Evolutionary conservation across 2,113 vertebrate genomes (phyloP), one percentile per base, ranked within the genome.

Genomic region (Triplophysa tibetana): DNA sequence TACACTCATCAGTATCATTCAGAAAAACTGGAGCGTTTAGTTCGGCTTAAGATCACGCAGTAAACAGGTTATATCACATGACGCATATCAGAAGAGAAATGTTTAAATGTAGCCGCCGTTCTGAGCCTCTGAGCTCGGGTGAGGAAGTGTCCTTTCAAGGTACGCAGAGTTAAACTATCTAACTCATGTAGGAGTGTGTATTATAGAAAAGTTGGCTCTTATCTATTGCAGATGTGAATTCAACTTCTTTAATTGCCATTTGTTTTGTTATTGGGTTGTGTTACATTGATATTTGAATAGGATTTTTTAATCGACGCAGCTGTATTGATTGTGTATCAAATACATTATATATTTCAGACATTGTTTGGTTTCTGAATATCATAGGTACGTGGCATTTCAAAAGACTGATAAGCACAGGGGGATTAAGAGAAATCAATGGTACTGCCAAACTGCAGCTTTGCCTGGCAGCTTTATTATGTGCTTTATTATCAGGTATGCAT

Each of bases 321-420:
- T 67, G 41, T 80, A 77, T 72, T 81, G 78, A 66, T 66, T 21
- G 56, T 41, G 24, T 77, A 45, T 61, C 17, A 73, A 50, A 56
- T 72, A 4, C 54, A 45, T 78, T 73, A 43, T 73, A 61, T 73
- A 74, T 65, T 73, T 65, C 7, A 79, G 58, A 79, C 23, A 63
- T 33, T 38, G 12, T n/a, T 61, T 48, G 41, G 10, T 52, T 58
- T 64, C 62, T 58, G 75, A 74, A 63, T 84, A 29, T 52, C 69
- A 69, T 87, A 65, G 91, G 90, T 91, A 91, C 88, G 73, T 79
- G 61, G 48, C 77, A 70, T 77, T 45, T 69, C 21, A 10, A 43
- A 78, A 78, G 56, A 74, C 81, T 81, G 81, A 85, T 79, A 89
- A 90, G 90, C 90, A 92, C 90, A 91, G 73, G 14, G 12, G 45